Evolutionary conservation across 2,113 vertebrate species (phyloP).

Genomic region (Ameiurus melas): DNA sequence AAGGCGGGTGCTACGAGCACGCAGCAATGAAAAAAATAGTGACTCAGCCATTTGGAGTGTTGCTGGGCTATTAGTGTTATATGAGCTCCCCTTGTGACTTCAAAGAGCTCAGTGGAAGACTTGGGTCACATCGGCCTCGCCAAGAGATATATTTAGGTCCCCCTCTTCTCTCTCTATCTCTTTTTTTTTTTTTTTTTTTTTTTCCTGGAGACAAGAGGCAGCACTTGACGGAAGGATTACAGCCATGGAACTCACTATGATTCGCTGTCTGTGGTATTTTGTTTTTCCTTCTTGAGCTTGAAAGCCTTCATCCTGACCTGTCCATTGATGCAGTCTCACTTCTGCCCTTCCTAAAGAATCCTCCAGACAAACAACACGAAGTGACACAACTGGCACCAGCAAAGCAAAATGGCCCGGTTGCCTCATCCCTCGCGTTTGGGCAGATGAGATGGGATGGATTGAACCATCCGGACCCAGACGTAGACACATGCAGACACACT

Average conservation of each 20-base stretch:
- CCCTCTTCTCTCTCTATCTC: neutral
- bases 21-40: conserved; percentile 28
- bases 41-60: conserved; percentile 50
- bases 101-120: conserved; percentile 51
- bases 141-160: conserved; percentile 52
- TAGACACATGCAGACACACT: conserved; percentile 21
- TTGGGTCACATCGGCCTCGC: conserved; percentile 46
- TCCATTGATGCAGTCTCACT: conserved; percentile 9
- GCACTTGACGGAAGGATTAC: conserved; percentile 34
- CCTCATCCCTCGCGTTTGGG: conserved; percentile 7
- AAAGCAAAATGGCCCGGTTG: conserved; percentile 21
- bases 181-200: conserved; percentile 37
- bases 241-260: conserved; percentile 16
- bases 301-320: neutral
- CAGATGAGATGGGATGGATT: conserved; percentile 15
- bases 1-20: conserved; percentile 26
- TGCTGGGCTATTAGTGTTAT: conserved; percentile 54
- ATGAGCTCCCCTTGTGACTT: conserved; percentile 58
- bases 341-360: conserved; percentile 13
- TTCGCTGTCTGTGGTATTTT: conserved; percentile 17
- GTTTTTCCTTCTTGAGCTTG: neutral
- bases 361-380: conserved; percentile 10
- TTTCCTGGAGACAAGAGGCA: conserved; percentile 1
- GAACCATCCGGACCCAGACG: conserved; percentile 11
- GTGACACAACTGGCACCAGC: conserved; percentile 9